Base-by-base conservation (phyloP, 2,888 invertebrate genomes). In the Pyrrhia umbra region DNA sequence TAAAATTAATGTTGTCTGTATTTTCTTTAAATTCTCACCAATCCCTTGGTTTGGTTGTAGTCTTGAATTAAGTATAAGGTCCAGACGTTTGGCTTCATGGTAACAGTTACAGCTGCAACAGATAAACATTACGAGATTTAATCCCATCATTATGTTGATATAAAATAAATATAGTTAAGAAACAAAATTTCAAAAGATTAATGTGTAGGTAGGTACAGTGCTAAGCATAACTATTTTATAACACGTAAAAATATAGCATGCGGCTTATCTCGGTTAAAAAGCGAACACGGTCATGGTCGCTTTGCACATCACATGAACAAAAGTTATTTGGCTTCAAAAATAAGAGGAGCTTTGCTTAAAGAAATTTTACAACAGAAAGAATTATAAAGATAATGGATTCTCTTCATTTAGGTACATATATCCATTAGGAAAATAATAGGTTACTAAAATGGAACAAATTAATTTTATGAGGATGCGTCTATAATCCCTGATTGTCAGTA, bases 11-110 rank as follows among this genome's bases (percentile, higher is more conserved):
- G 61, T 55, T 39, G 46, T 43, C 51, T 61, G 56, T 50, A 49
- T 71, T 59, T 64, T 66, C 61, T 63, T 63, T 59, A 66, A 10
- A 62, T 68, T 69, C 68, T 65, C 69, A 71, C 60, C 67, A 65
- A 68, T 67, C 65, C 69, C 68, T 78, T 68, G 72, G 71, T 71
- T 70, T 55, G 60, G 68, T 70, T 80, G 78, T 75, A 83, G 81
- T 85, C 82, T 85, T 84, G 79, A 72, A 79, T 85, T 87, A 86
- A 88, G 87, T 88, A 89, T 70, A 80, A 70, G 82, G 85, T 88
- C 85, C 86, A 82, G 79, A 72, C 67, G 77, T 72, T 76, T 71
- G 57, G 77, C 77, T 75, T 79, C 77, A 70, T 81, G 79, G 81
- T 64, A 75, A 78, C 79, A 73, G 79, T 80, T 65, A 78, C 64